Evolutionary conservation across 2,113 vertebrate species (phyloP), one percentile per base, ranked within the genome.

Genomic region (Hystrix brachyura): DNA sequence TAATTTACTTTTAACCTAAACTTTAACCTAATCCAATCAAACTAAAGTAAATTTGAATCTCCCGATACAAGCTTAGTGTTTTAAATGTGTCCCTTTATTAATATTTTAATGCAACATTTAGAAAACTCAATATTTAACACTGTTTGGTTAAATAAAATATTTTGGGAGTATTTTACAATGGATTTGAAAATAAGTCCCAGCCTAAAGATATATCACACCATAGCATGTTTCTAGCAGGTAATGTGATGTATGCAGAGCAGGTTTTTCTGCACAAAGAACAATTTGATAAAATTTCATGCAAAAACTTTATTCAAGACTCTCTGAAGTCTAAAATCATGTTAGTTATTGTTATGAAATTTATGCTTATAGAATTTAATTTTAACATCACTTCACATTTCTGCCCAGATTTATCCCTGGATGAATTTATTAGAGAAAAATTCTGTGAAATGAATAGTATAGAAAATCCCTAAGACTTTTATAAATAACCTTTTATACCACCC

Each of bases 1-100:
- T 90, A 65, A 87, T 38, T 91, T 94, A 76, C 51, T 95, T 85
- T 82, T 86, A 86, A 32, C 29, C 25, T 90, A 86, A 95, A 65
- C 34, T 78, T 90, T 53, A 91, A 59, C 21, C 9, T 82, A 60
- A 57, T 7, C 10, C 72, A 43, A 69, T 81, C 18, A 69, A 94
- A 43, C 19, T 34, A 55, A 78, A 88, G 62, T 84, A 48, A 95
- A 74, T 14, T 69, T 74, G 34, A 91, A 67, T 71, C 74, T 87
- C 55, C 60, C 86, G 38, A 87, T 25, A 46, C 60, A 71, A 43
- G 34, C 55, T 82, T 67, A 90, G 51, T 38, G 10, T 48, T 91
- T 90, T 90, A 78, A 78, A 86, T 76, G 32, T 65, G 0, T 32
- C 72, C 6, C 10, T 46, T 19, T 69, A 27, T 94, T 94, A 92